These are phyloP conservation scores for Diabrotica balteata DNA, from an alignment of 2,888 invertebrate species.

Conservation along the genomic window DNA sequence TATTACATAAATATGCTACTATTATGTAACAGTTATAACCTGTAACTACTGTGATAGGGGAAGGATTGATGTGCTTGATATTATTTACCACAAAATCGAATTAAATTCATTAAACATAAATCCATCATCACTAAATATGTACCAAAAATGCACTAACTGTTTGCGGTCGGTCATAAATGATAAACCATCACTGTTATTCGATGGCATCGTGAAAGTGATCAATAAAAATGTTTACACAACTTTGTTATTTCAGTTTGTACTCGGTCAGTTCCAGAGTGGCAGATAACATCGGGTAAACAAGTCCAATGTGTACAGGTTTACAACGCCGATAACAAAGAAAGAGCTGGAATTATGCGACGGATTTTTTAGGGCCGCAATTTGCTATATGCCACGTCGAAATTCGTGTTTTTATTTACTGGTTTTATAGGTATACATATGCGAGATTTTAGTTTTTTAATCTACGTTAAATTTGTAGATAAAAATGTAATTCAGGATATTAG, in stretches of 20 bases:
- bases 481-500: too few species aligned
- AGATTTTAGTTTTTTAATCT: too few species aligned
- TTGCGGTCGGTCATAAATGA: background rate
- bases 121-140: too few species aligned
- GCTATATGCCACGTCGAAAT: background rate
- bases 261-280: conserved; percentile 21
- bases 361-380: conserved; percentile 18
- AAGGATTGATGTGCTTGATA: too few species aligned
- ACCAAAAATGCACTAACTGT: background rate
- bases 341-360: conserved; percentile 8
- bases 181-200: conserved; percentile 15
- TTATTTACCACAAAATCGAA: too few species aligned
- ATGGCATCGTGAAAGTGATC: conserved; percentile 30
- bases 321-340: conserved; percentile 22
- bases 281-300: conserved; percentile 33
- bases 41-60: too few species aligned
- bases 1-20: too few species aligned
- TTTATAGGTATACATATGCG: too few species aligned
- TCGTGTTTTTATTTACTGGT: too few species aligned
- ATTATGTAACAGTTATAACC: too few species aligned
- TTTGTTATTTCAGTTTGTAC: conserved; percentile 27
- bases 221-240: conserved; percentile 33
- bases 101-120: too few species aligned
- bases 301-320: conserved; percentile 20
- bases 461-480: too few species aligned